Evolutionary conservation across 2,888 invertebrate species (phyloP), one percentile per base, ranked within the genome.

Genomic region (Tipula lateralis): DNA sequence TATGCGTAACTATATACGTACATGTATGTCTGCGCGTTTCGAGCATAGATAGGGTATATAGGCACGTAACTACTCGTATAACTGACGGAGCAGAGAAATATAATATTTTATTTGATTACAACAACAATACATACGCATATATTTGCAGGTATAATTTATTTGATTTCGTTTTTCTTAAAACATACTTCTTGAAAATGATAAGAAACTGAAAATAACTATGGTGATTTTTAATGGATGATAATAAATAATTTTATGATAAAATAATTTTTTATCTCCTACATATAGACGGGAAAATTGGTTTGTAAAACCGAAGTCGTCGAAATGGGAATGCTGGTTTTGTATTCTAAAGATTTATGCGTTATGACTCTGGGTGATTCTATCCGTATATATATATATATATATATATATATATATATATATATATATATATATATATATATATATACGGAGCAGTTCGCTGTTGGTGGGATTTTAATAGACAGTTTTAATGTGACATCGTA

Each of bases 221-320:
- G 66, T 66, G 66, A 66, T 66, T 66, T 19, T 66, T 66, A 66
- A 66, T 66, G 66, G 66, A 66, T 66, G 66, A 66, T 66, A 66
- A 66, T 66, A 66, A 66, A 66, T 66, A 66, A 66, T 66, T 66
- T 24, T 66, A 66, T 66, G 66, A 24, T 66, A 66, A 66, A 66
- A 66, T 9, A 24, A 24, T 66, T 66, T 19, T 24, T 12, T n/a
- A n/a, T n/a, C n/a, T n/a, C n/a, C 24, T 66, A 24, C 16, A n/a
- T 44, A 16, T 16, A 50, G 66, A 66, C 66, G 66, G 24, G 66
- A 66, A 66, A 66, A 66, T 66, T 66, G 66, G 66, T 66, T n/a
- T 66, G 19, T 66, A 24, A 66, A 24, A 66, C 7, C 24, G 24
- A 24, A 24, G 24, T 66, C 24, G 66, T 24, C 19, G 24, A 66